phyloP scores from a whole-genome alignment of 2,888 invertebrate genomes.

The Drosophila mimetica region DNA sequence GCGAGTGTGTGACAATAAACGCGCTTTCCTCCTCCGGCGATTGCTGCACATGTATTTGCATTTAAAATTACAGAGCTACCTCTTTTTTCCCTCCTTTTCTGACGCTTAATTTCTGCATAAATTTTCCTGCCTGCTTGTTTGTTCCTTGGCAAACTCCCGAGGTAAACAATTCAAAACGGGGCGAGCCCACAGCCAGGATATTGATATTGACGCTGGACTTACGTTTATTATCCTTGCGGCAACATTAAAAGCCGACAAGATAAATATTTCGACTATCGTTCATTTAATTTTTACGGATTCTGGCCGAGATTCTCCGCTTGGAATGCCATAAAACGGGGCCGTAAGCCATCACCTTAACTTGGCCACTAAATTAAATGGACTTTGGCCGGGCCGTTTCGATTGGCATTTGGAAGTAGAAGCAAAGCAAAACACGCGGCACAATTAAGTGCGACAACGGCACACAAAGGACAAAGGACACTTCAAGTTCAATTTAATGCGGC shows the following conservation, averaged over 20 bases:
- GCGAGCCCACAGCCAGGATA: slow-evolving; percentile 23
- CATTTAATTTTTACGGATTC: slow-evolving; percentile 37
- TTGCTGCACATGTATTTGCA: slow-evolving; percentile 52
- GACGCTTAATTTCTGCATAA: slow-evolving; percentile 33
- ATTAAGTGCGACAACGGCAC: slow-evolving; percentile 56
- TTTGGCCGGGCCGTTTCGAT: slow-evolving; percentile 53
- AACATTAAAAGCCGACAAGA: slow-evolving; percentile 40
- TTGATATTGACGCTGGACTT: slow-evolving; percentile 40
- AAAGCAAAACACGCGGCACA: slow-evolving; percentile 57
- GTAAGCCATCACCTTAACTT: slow-evolving; percentile 44
- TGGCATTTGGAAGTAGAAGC: slow-evolving; percentile 29
- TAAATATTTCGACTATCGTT: slow-evolving; percentile 34
- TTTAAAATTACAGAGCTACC: slow-evolving; percentile 51
- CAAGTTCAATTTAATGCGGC: slow-evolving; percentile 56
- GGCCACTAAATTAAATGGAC: slow-evolving; percentile 59
- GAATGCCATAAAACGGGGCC: slow-evolving; percentile 36
- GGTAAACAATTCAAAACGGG: slow-evolving; percentile 35
- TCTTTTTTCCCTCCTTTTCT: slow-evolving; percentile 15
- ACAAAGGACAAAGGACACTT: slow-evolving; percentile 56
- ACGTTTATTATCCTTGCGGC: slow-evolving; percentile 42
- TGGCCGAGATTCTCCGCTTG: slow-evolving; percentile 20
- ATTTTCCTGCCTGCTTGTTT: slow-evolving; percentile 24
- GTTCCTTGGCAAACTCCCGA: slow-evolving; percentile 17
- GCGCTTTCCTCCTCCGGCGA: slow-evolving; percentile 18
- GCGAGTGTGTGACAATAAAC: slow-evolving; percentile 40